Percentiles rank a stretch among this genome's conserved stretches.
Evolutionary conservation across 2,113 vertebrate species (phyloP).

Genomic region (Lates calcarifer): DNA sequence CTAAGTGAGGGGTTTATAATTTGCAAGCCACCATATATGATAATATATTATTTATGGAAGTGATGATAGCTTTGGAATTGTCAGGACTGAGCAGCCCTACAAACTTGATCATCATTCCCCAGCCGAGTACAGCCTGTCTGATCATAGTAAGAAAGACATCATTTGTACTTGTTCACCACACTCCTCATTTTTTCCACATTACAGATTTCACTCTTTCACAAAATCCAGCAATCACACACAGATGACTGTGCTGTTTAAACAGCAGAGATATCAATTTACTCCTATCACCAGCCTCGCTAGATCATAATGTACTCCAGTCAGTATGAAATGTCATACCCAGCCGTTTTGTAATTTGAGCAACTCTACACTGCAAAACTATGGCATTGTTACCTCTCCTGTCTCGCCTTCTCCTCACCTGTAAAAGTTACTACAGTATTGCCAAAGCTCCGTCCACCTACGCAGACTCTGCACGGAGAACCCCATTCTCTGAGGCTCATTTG

Average conservation of each 20-base stretch:
- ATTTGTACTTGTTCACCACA: neutral
- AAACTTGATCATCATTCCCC: neutral
- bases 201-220: neutral
- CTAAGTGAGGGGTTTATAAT: too few species aligned
- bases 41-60: neutral
- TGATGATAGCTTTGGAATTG: neutral
- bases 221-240: neutral
- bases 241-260: neutral
- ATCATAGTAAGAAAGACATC: neutral
- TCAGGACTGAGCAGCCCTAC: neutral
- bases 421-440: neutral
- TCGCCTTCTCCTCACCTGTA: neutral
- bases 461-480: constrained; percentile 4
- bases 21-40: neutral
- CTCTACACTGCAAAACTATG: neutral
- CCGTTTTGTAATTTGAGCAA: constrained; percentile 28
- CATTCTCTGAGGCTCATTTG: constrained; percentile 6
- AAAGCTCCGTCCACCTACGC: neutral
- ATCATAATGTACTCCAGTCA: constrained; percentile 13
- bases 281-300: neutral
- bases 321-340: neutral
- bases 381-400: neutral
- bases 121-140: neutral
- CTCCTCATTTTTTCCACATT: neutral
- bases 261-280: constrained; percentile 5